phyloP scores from a whole-genome alignment of 2,113 vertebrate genomes.

The Toxotes jaculatrix region DNA sequence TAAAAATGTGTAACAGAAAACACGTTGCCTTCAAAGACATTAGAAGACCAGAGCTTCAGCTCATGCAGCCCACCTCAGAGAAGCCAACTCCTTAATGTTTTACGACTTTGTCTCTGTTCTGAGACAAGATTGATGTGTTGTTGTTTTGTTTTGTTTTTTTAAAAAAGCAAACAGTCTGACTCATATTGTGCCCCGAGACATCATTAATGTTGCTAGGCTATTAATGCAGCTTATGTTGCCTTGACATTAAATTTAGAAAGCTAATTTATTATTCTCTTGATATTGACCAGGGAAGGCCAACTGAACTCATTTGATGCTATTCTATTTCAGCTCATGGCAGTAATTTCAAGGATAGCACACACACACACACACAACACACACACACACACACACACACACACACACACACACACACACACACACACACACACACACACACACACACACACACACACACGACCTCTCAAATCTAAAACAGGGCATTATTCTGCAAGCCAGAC shows the following conservation, averaged over 20 bases:
- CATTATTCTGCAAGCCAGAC: not conserved
- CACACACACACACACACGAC: not conserved
- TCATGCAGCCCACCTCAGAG: not conserved
- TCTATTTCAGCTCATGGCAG: conserved; percentile 50
- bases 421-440: not conserved
- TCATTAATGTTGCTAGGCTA: conserved; percentile 68
- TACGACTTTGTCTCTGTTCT: conserved; percentile 2
- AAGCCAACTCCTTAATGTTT: not conserved
- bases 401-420: not conserved
- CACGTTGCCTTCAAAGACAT: not conserved
- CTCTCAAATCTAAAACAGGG: not conserved
- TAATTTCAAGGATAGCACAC: conserved; percentile 16
- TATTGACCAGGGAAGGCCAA: conserved; percentile 61
- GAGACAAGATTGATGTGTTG: conserved; percentile 39
- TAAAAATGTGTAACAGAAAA: not conserved
- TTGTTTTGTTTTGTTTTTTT: no score
- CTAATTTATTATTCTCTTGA: conserved; percentile 73
- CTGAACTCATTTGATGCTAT: conserved; percentile 44
- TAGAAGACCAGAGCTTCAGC: not conserved
- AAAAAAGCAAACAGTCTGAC: conserved; percentile 47
- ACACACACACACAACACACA: not conserved
- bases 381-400: not conserved
- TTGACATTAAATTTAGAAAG: conserved; percentile 62
- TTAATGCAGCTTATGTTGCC: conserved; percentile 53
- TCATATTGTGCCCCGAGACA: conserved; percentile 66